These are phyloP conservation scores for Neomorphus geoffroyi DNA, from an alignment of 2,797 vertebrate genomes.

Conservation along the genomic window DNA sequence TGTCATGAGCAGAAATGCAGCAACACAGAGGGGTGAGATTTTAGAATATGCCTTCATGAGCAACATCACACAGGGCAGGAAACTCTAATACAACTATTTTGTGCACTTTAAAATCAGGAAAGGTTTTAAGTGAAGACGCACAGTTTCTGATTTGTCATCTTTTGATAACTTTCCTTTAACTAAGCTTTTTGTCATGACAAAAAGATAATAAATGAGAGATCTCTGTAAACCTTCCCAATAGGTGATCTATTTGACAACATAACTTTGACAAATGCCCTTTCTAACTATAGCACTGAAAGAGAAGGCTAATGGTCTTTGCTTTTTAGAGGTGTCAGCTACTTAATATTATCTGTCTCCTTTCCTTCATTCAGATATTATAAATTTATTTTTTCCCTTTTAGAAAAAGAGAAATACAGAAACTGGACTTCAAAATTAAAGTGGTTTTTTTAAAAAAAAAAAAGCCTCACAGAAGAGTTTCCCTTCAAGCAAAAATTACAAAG, in stretches of 20 bases:
- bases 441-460: background rate
- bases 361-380: background rate
- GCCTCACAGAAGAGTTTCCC: background rate
- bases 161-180: background rate
- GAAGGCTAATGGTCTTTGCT: constrained; percentile 17
- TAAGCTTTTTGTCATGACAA: background rate
- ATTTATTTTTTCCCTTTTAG: background rate
- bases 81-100: background rate
- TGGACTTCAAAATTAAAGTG: background rate
- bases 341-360: background rate
- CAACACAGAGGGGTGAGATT: background rate
- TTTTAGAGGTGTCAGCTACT: background rate
- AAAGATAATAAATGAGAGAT: background rate
- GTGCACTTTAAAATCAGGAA: background rate
- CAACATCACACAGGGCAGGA: background rate
- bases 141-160: background rate
- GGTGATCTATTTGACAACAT: background rate
- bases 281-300: background rate
- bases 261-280: background rate
- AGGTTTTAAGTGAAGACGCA: background rate
- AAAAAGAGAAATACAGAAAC: constrained; percentile 22
- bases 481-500: constrained; percentile 21
- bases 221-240: background rate
- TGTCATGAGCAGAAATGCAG: background rate
- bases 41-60: background rate